phyloP scores from a whole-genome alignment of 2,113 vertebrate genomes.

The Carassius gibelio region DNA sequence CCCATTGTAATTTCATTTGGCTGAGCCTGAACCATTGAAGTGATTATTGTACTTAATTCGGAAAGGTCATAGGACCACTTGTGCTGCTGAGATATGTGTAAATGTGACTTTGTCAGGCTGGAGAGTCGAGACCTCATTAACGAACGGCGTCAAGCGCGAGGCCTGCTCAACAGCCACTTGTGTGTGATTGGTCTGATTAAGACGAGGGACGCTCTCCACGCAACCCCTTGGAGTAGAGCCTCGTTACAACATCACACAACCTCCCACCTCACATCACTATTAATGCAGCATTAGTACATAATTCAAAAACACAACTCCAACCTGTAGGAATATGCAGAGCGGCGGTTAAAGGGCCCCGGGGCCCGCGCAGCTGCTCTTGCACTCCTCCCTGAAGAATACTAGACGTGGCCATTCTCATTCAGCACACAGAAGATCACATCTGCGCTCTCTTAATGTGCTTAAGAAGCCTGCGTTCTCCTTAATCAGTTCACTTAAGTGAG shows the following conservation, averaged over 20 bases:
- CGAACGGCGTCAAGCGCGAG: constrained; percentile 28
- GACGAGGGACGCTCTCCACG: constrained; percentile 30
- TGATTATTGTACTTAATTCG: constrained; percentile 57
- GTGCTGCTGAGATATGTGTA: constrained; percentile 42
- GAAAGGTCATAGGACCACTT: constrained; percentile 58
- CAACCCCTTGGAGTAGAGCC: constrained; percentile 2
- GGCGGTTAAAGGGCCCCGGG: constrained; percentile 31
- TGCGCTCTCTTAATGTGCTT: constrained; percentile 71
- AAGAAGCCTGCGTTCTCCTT: constrained; percentile 72
- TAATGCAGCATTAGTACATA: constrained; percentile 30
- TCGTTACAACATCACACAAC: constrained; percentile 32
- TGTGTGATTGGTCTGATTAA: constrained; percentile 61
- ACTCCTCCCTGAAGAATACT: constrained; percentile 66
- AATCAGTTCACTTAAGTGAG: constrained; percentile 79
- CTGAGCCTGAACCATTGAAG: constrained; percentile 49
- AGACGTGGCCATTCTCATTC: constrained; percentile 74
- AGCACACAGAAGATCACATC: constrained; percentile 74
- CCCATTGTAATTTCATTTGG: constrained; percentile 52
- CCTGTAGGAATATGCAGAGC: constrained; percentile 12
- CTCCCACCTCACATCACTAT: constrained; percentile 27
- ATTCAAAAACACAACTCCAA: constrained; percentile 29
- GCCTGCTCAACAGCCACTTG: constrained; percentile 55
- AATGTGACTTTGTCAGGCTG: constrained; percentile 47
- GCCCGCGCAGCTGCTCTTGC: constrained; percentile 59
- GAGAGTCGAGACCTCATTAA: constrained; percentile 51